These are phyloP conservation scores for Trachemys scripta DNA, from an alignment of 2,113 vertebrate genomes.

Conservation along the genomic window DNA sequence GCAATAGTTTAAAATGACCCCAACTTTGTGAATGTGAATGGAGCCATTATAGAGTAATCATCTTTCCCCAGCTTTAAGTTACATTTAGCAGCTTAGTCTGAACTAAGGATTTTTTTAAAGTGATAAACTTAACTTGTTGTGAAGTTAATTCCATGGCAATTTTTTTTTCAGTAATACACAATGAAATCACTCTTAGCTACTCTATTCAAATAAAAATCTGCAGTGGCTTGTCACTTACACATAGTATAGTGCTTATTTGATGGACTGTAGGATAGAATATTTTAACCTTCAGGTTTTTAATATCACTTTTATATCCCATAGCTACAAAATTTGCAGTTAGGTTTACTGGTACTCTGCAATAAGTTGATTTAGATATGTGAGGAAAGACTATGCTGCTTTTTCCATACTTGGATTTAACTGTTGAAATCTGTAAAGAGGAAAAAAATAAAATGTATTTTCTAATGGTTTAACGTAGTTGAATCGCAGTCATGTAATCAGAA, in stretches of 20 bases:
- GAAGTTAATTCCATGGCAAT: slow-evolving; percentile 46
- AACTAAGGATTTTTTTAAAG: not conserved
- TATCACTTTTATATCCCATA: not conserved
- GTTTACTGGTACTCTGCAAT: not conserved
- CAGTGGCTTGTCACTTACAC: not conserved
- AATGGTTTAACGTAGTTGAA: not conserved
- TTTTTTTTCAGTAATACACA: not conserved
- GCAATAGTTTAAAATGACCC: slow-evolving; percentile 54
- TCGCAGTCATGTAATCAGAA: not conserved
- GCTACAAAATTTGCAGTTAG: not conserved
- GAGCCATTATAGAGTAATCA: slow-evolving; percentile 32
- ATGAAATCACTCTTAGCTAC: not conserved
- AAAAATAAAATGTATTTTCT: not conserved
- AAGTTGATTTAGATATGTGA: not conserved
- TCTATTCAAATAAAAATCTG: not conserved
- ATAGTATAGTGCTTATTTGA: not conserved
- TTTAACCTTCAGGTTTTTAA: not conserved
- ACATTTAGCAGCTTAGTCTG: not conserved
- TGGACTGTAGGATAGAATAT: not conserved
- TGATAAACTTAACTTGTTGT: slow-evolving; percentile 16
- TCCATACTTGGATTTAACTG: not conserved
- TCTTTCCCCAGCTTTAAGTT: slow-evolving; percentile 58
- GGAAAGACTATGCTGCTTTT: not conserved
- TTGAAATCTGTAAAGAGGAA: not conserved
- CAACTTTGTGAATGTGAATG: slow-evolving; percentile 53